Evolutionary conservation across 2,113 vertebrate species (phyloP), one percentile per base, ranked within the genome.

Genomic region (Morphnarchus princeps): DNA sequence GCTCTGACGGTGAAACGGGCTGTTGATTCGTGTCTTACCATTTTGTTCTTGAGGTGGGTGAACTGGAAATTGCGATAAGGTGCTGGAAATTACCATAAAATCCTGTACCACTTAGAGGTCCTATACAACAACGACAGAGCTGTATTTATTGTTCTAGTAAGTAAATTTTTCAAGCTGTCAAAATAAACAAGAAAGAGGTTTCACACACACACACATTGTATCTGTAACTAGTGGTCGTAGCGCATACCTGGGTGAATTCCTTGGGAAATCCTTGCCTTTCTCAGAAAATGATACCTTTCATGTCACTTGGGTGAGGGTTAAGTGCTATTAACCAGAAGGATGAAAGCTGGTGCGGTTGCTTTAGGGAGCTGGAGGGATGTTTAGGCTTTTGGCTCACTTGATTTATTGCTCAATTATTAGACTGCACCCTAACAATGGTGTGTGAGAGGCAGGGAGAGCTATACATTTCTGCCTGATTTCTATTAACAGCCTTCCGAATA

Each of bases 391-490:
- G 82, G 18, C 87, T 96, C 85, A 42, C 85, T 91, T 94, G 94
- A 91, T 97, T 90, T 97, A 65, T 89, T 66, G 42, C 87, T 96
- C 93, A 79, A 1, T 96, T 97, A 91, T 76, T 91, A 83, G 45
- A 86, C 82, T 77, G 47, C 40, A 4, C 77, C 29, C 55, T 78
- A 95, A 82, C 57, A 76, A 55, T 66, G 71, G 70, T 85, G 43
- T 63, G 14, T 72, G 62, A 96, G 62, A 69, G 65, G 52, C 47
- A 80, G 34, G n/a, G 61, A 90, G 66, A 63, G 49, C 78, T 87
- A 19, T 52, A 88, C 38, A 11, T 95, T 90, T 90, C 86, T 97
- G 89, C 32, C 72, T 78, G 32, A 42, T 92, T 96, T 96, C 93
- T 96, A 1, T 78, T 94, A 96, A 63, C 36, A 79, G 82, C 90